A percentile compares a stretch with the other conserved stretches of the same genome.
phyloP scores from a whole-genome alignment of 2,113 vertebrate species.

The Raja brachyura region DNA sequence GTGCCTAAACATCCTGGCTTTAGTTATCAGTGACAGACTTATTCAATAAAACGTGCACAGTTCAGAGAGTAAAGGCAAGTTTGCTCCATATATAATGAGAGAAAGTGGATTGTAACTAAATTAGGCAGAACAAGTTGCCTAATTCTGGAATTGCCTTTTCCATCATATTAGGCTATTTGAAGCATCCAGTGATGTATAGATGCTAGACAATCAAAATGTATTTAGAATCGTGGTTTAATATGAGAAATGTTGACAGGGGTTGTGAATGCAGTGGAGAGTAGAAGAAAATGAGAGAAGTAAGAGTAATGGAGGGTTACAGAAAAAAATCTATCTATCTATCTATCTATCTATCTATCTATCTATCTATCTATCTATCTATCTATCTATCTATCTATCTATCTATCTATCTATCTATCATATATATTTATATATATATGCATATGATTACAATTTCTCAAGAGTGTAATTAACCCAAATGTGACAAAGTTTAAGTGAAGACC shows the following conservation, averaged over 20 bases:
- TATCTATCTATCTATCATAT: too few species aligned
- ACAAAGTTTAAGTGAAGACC: neutral
- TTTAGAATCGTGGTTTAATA: neutral
- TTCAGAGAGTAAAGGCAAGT: neutral
- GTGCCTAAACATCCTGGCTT: too few species aligned
- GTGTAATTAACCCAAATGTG: neutral
- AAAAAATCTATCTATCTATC: too few species aligned
- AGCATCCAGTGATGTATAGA: neutral
- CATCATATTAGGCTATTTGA: neutral
- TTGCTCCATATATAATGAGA: slow-evolving; percentile 8
- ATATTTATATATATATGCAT: too few species aligned
- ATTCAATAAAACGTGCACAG: neutral
- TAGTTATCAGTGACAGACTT: neutral
- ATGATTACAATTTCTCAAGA: neutral
- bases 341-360: too few species aligned
- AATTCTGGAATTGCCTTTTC: neutral
- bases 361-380: too few species aligned
- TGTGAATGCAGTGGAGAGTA: neutral
- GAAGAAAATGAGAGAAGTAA: neutral
- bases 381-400: too few species aligned
- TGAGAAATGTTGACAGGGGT: neutral
- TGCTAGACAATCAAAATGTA: neutral
- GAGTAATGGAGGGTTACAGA: neutral
- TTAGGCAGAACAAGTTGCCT: neutral
- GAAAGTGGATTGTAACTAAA: neutral